These are phyloP conservation scores for Carettochelys insculpta DNA, from an alignment of 2,113 vertebrate genomes.

Conservation along the genomic window DNA sequence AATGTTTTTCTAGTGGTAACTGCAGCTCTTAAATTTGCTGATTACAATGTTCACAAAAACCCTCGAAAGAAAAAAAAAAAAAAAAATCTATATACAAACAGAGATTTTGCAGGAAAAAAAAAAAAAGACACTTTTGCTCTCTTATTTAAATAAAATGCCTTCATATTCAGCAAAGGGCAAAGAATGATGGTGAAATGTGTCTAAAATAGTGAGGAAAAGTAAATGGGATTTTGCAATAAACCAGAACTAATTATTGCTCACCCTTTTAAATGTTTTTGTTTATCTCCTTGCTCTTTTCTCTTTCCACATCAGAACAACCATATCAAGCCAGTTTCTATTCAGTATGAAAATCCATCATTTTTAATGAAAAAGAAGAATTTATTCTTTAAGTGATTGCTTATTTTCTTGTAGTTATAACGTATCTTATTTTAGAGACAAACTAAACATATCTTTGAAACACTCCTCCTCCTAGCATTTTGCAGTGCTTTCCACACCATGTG, in stretches of 20 bases:
- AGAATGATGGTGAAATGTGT: not conserved
- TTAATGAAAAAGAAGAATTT: not conserved
- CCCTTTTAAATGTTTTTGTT: not conserved
- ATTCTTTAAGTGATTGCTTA: not conserved
- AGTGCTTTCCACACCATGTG: not conserved
- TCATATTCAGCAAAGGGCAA: not conserved
- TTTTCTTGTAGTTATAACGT: not conserved
- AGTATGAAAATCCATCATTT: not conserved
- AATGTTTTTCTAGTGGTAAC: conserved; percentile 47
- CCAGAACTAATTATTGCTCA: not conserved
- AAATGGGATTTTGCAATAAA: not conserved
- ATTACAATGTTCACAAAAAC: conserved; percentile 22
- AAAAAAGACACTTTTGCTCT: not conserved
- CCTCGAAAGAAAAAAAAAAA: not conserved
- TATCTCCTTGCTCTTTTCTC: not conserved
- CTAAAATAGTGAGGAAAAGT: not conserved
- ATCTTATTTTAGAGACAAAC: not conserved
- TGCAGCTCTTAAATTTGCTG: conserved; percentile 41
- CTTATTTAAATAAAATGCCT: not conserved
- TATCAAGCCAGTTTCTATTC: not conserved
- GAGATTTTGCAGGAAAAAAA: not conserved
- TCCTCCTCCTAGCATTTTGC: not conserved
- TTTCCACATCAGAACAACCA: not conserved
- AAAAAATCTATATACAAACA: not conserved
- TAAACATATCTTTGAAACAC: not conserved